Evolutionary conservation across 2,113 vertebrate genomes (phyloP), one percentile per base, ranked within the genome.

Genomic region (Girardinichthys multiradiatus): DNA sequence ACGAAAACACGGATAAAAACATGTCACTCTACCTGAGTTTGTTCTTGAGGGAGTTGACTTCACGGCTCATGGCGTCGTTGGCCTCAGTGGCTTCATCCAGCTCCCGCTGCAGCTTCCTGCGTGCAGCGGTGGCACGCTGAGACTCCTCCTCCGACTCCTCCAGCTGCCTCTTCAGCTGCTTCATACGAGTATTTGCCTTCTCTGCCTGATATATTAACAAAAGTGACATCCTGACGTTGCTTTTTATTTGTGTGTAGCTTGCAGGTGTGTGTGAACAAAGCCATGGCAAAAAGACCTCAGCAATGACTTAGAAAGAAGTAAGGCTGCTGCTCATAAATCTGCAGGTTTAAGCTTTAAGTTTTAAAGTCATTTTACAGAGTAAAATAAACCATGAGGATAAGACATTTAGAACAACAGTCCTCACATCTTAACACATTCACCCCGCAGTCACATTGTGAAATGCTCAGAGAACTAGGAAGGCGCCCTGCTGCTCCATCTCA

Each of bases 71-170:
- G 82, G 94, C 87, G 0, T 98, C 97, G 0, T 94, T 97, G 79
- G 96, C 91, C 92, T 99, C 97, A 0, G 94, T 95, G 58, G 96
- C 96, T 80, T 99, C 97, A 0, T 98, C 97, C 90, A 99, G 94
- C 92, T 99, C 97, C 17, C 97, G 92, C 93, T 99, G 97, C 87
- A 99, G 95, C 91, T 99, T 99, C 92, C 97, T 95, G 87, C 97
- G 97, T 75, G 95, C 95, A 1, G 96, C 96, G 0, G 96, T 95
- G 73, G 96, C 95, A 2, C 97, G 96, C 92, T 98, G 97, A 28
- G 97, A 96, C 89, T 98, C 97, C 57, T 98, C 97, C 85, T 99
- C 97, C 0, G 95, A 95, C 86, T 99, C 97, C 81, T 99, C 97
- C 82, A 99, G 90, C 94, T 98, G 97, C 87, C 97, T 85, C 86